Base-by-base conservation (phyloP, 2,797 vertebrate species). In the Phoebastria nigripes region DNA sequence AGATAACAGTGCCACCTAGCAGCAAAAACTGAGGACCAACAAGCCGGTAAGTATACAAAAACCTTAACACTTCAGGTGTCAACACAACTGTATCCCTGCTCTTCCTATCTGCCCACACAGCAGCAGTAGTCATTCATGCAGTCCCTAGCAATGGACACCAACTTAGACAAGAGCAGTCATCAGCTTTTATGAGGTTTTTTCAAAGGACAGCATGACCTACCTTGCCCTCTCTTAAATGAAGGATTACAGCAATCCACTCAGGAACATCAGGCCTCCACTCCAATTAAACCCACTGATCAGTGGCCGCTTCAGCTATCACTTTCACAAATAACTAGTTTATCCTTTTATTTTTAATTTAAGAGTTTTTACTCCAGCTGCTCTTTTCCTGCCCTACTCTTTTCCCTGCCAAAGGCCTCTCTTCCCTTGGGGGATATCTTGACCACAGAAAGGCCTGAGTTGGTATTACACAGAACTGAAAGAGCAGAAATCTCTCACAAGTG, bases 1-100 rank as follows among this genome's bases (percentile, higher is more conserved):
- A 83, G 78, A 55, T 66, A 80, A 89, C 5, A 96, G 93, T 96
- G 94, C 96, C 95, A 86, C 90, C 96, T 96, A 93, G 93, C 93
- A 96, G 92, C 80, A 95, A 89, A 61, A 78, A 25, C 9, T 1
- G 3, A 80, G 55, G 74, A 79, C 44, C 52, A 66, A 63, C 47
- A 85, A 77, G n/a, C 51, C 44, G 22, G 21, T 61, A 56, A 69
- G 20, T 14, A 52, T 5, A 76, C 8, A 17, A 72, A 58, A 55
- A n/a, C 37, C 19, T 28, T 6, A 54, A 49, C 0, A 0, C 47
- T 79, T 61, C 63, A 66, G 35, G 33, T 35, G 82, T 5, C 24
- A 63, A 52, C 49, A 77, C 33, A 72, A 25, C 25, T 18, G 17
- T 35, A 82, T 6, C 41, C 41, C 52, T 83, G 51, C 62, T 73